Evolutionary conservation across 1,140 invertebrate genomes (phyloP).

Genomic region (Epicauta chinensis): DNA sequence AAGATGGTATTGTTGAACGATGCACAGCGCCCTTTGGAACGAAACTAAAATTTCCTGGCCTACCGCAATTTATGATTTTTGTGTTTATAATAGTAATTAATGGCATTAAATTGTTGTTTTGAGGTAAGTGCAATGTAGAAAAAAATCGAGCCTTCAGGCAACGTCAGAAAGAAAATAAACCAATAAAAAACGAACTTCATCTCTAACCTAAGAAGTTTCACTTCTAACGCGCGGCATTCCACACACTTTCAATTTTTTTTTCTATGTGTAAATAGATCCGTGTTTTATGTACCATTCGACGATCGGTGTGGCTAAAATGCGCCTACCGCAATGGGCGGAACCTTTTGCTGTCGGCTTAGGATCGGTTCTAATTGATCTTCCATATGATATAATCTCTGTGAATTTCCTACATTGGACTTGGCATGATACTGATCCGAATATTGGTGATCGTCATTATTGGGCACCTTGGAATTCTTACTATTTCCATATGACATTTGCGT

Average conservation of each 20-base stretch:
- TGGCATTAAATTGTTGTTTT: no score
- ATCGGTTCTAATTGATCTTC: conserved; percentile 68
- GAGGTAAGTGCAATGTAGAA: no score
- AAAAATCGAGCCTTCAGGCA: no score
- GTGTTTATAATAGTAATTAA: no score
- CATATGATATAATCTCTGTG: conserved; percentile 74
- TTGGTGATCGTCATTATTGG: conserved; percentile 71
- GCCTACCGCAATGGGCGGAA: conserved; percentile 59
- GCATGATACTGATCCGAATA: conserved; percentile 81
- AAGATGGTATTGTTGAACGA: no score
- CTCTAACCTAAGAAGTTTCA: no score
- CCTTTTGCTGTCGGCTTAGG: conserved; percentile 70
- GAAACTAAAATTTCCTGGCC: no score
- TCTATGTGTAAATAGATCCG: conserved; percentile 61
- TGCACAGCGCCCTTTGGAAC: no score
- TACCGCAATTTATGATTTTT: no score
- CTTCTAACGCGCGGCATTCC: no score
- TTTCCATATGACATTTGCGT: conserved; percentile 70
- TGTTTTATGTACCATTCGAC: conserved; percentile 69
- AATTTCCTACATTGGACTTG: conserved; percentile 80
- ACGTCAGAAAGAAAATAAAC: no score
- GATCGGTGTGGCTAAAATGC: conserved; percentile 57
- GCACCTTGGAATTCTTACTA: conserved; percentile 75
- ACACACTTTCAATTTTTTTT: neutral
- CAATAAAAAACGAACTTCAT: no score